Evolutionary conservation across 2,113 vertebrate genomes (phyloP), one percentile per base, ranked within the genome.

Genomic region (Glaucidium brasilianum): DNA sequence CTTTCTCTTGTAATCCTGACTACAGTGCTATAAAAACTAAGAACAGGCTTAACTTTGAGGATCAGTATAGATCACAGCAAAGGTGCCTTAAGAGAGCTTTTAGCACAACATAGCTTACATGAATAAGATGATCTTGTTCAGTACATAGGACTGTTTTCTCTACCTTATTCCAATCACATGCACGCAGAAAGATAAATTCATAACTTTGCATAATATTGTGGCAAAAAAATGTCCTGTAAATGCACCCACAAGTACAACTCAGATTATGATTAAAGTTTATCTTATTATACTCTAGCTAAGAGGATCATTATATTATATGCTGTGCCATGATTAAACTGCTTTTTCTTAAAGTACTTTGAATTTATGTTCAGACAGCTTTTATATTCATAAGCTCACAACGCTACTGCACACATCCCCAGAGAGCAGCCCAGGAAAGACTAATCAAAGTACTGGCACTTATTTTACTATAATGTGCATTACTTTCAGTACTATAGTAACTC

Each of bases 231-330:
- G 52, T 91, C 83, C 73, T 64, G 52, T 90, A 96, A 93, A 89
- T 84, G 49, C 60, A 91, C 76, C 60, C 27, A 0, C 34, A 94
- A 95, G 79, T 92, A 71, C 56, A 87, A 91, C 60, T 86, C 45
- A 87, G 85, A 93, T 90, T 95, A 86, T 91, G 64, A 93, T 85
- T 96, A 89, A 92, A 94, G 86, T 95, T 96, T 96, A 93, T 94
- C 79, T 93, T 95, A 88, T 78, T 97, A 89, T 68, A 75, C 56
- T 78, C 52, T 52, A 81, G 56, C 72, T 95, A 91, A 95, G 75
- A 92, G 72, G 83, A 87, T 94, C 95, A 81, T 97, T 94, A 91
- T 62, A 69, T 90, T 95, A 93, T 87, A 94, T 89, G 64, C 53
- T 76, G 12, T 90, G 69, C 30, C 74, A 81, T 69, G 66, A 78